Evolutionary conservation across 2,113 vertebrate genomes (phyloP).

Genomic region (Steatornis caripensis): DNA sequence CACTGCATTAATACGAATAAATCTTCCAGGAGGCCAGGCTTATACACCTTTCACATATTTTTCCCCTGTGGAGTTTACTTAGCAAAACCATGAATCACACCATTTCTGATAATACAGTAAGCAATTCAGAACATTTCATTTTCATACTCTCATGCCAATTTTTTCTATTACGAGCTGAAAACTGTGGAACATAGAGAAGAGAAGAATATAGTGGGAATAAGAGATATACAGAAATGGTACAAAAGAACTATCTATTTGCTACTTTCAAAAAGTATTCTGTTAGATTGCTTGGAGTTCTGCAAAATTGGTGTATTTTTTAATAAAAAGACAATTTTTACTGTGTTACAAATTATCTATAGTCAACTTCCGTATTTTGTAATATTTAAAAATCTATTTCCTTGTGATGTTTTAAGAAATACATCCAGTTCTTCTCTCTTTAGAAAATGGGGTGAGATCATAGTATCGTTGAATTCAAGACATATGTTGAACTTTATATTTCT

Average conservation of each 20-base stretch:
- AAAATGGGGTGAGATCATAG: not conserved
- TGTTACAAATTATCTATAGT: not conserved
- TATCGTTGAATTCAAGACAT: not conserved
- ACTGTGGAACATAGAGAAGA: not conserved
- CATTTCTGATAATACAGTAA: not conserved
- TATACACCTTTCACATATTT: conserved; percentile 27
- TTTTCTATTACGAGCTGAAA: not conserved
- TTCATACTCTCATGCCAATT: not conserved
- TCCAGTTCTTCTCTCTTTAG: not conserved
- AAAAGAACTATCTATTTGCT: not conserved
- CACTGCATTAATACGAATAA: conserved; percentile 18
- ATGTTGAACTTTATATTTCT: not conserved
- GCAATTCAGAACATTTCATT: not conserved
- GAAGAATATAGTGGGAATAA: not conserved
- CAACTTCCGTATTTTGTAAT: not conserved
- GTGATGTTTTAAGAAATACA: not conserved
- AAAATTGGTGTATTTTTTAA: not conserved
- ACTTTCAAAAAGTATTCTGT: not conserved
- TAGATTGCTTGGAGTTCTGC: not conserved
- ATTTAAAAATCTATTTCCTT: not conserved
- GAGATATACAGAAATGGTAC: not conserved
- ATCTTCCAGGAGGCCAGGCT: conserved; percentile 22
- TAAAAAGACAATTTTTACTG: not conserved
- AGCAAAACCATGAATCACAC: not conserved
- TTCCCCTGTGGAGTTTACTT: conserved; percentile 25